phyloP scores from a whole-genome alignment of 2,888 invertebrate genomes.

The Drosophila borealis region DNA sequence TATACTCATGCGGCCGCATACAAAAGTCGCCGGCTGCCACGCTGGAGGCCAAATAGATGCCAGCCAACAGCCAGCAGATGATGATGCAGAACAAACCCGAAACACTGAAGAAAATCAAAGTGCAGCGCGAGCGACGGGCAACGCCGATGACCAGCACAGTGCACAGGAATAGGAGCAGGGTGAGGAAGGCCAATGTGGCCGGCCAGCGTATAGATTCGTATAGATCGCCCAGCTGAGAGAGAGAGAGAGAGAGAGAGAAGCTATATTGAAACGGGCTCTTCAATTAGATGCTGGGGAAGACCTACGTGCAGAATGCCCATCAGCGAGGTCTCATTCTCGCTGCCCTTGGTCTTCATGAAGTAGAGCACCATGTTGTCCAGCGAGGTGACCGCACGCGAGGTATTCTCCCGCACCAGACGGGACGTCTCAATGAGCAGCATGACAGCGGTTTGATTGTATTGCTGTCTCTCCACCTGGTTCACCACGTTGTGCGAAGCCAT shows the following conservation, averaged over 20 bases:
- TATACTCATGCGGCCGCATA: conserved; percentile 89
- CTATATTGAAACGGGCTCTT: no score
- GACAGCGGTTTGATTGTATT: conserved; percentile 91
- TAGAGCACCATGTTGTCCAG: conserved; percentile 85
- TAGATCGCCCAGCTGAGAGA: conserved; percentile 81
- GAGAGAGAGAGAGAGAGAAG: not conserved
- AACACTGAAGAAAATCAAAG: conserved; percentile 95
- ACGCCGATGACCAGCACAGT: conserved; percentile 85
- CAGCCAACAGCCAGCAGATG: conserved; percentile 93
- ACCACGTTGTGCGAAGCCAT: conserved; percentile 89
- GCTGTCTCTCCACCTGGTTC: conserved; percentile 91
- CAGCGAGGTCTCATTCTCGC: conserved; percentile 83
- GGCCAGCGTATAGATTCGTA: conserved; percentile 85
- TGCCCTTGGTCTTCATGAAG: conserved; percentile 84
- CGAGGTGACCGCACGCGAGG: conserved; percentile 88
- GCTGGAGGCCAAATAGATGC: conserved; percentile 93
- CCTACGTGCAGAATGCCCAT: conserved; percentile 84
- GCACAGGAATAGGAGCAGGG: conserved; percentile 83
- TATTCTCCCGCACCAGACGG: conserved; percentile 89
- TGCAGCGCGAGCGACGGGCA: conserved; percentile 89
- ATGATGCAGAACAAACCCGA: conserved; percentile 88
- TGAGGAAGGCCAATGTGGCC: conserved; percentile 84
- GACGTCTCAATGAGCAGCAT: conserved; percentile 89
- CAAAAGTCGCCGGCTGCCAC: conserved; percentile 95
- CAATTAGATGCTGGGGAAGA: not conserved